phyloP scores from a whole-genome alignment of 2,797 vertebrate genomes.

The Gouania willdenowi region DNA sequence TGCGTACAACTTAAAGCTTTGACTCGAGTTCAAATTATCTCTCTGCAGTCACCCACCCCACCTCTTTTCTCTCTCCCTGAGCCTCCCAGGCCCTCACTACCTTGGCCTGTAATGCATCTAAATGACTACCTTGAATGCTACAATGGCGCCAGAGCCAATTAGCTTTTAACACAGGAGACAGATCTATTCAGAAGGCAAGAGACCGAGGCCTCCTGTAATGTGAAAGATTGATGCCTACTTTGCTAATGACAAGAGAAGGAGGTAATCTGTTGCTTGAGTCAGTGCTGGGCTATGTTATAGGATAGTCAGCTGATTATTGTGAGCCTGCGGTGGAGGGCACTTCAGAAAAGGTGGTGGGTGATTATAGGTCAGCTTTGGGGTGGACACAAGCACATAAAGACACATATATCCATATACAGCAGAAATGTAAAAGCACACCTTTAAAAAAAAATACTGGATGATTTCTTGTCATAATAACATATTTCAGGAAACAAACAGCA shows the following conservation, averaged over 20 bases:
- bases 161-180: constrained; percentile 70
- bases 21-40: constrained; percentile 42
- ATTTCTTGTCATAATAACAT: too few relatives aligned
- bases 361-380: constrained; percentile 8
- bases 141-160: constrained; percentile 77
- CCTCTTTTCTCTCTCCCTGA: constrained; percentile 2
- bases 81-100: constrained; percentile 48
- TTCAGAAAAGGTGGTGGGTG: constrained; percentile 15
- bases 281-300: constrained; percentile 42
- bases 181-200: constrained; percentile 68
- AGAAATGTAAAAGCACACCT: too few relatives aligned
- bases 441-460: too few relatives aligned
- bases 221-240: constrained; percentile 65
- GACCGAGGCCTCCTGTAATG: constrained; percentile 66
- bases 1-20: constrained; percentile 25
- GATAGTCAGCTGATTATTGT: constrained; percentile 48
- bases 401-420: background rate
- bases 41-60: constrained; percentile 4
- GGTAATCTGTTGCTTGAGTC: constrained; percentile 50
- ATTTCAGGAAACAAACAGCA: too few relatives aligned
- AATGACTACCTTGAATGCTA: constrained; percentile 74
- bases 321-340: constrained; percentile 19
- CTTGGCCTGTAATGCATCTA: constrained; percentile 71
- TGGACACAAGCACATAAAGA: constrained; percentile 11
- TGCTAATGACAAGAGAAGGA: constrained; percentile 64